Percentiles rank a stretch among this genome's conserved stretches.
phyloP scores from a whole-genome alignment of 1,140 invertebrate species.

The Drosophila paulistorum region DNA sequence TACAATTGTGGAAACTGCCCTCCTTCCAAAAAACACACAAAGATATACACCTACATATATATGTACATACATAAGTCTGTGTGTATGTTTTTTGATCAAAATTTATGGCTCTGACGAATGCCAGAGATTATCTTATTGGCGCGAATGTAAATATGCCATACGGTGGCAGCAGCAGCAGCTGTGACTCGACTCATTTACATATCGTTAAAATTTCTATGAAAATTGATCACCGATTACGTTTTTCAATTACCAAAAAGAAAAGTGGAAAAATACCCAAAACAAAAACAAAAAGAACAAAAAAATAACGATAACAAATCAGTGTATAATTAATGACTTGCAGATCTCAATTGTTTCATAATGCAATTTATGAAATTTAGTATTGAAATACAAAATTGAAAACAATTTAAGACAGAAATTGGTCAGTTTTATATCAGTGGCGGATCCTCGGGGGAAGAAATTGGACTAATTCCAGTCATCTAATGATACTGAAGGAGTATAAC shows the following conservation, averaged over 20 bases:
- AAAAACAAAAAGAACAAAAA: conserved; percentile 1
- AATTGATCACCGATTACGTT: conserved; percentile 45
- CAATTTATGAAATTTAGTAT: too few species aligned
- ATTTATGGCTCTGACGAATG: conserved; percentile 69
- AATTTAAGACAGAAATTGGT: too few species aligned
- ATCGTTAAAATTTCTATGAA: conserved; percentile 53
- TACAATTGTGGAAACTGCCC: conserved; percentile 41
- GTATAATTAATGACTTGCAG: too few species aligned
- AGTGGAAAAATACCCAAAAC: conserved; percentile 13
- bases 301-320: conserved; percentile 9
- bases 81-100: conserved; percentile 14
- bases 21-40: not conserved
- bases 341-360: too few species aligned
- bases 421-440: too few species aligned
- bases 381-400: too few species aligned
- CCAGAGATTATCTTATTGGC: conserved; percentile 75
- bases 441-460: too few species aligned
- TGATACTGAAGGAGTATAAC: too few species aligned
- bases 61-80: not conserved
- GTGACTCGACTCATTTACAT: conserved; percentile 58
- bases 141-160: conserved; percentile 55
- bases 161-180: conserved; percentile 12
- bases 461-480: too few species aligned
- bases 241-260: conserved; percentile 40
- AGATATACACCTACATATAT: conserved; percentile 5